Evolutionary conservation across 2,797 vertebrate species (phyloP).

Genomic region (Squalus acanthias): DNA sequence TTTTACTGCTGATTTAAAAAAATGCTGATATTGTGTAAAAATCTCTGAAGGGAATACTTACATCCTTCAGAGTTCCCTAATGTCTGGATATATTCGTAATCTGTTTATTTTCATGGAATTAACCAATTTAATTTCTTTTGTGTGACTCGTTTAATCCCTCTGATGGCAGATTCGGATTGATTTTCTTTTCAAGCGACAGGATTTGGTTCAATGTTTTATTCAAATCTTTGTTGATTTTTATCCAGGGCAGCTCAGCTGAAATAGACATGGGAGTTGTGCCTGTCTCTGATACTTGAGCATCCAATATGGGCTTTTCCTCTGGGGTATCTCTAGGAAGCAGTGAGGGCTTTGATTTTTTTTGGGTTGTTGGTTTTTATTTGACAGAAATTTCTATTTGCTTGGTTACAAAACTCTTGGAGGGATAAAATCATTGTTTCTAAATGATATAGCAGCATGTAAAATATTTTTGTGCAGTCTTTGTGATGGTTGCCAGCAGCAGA

Average conservation of each 20-base stretch:
- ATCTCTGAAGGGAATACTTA: neutral
- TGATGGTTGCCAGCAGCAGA: neutral
- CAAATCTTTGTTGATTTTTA: conserved; percentile 21
- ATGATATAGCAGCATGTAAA: neutral
- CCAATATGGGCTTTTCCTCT: neutral
- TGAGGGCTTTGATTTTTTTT: neutral
- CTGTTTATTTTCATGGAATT: conserved; percentile 6
- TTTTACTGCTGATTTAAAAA: too few species aligned
- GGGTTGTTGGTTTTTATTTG: neutral
- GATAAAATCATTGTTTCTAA: neutral
- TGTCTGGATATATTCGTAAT: neutral
- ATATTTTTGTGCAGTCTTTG: neutral
- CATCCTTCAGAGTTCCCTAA: neutral
- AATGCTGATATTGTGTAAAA: neutral
- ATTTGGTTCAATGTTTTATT: conserved; percentile 4
- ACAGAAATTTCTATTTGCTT: neutral
- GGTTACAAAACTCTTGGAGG: neutral
- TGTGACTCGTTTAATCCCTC: neutral
- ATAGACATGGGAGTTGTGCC: neutral
- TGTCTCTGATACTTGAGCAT: neutral
- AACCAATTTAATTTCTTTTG: neutral
- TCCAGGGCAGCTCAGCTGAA: neutral
- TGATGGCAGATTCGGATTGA: neutral
- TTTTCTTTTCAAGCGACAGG: neutral
- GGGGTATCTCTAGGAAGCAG: neutral